Conservation (phyloP, 23 tunicate genomes). For the Ciona savignyi region DNA sequence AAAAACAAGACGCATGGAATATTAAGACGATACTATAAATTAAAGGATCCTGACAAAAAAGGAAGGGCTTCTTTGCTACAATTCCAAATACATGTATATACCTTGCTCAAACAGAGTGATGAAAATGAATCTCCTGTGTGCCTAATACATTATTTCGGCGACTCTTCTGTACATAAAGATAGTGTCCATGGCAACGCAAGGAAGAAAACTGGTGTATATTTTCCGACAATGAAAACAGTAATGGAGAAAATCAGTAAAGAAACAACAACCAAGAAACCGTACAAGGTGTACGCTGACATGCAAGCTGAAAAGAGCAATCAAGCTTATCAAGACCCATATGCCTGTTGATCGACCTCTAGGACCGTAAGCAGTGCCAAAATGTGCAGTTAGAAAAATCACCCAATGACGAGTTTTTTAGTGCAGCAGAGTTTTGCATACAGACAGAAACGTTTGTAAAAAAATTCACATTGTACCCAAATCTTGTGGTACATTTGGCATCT, state of each 20-base stretch:
- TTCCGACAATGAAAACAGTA: constrained; percentile 12
- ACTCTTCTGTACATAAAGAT: not conserved
- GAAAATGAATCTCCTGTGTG: no score
- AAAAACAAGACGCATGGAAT: no score
- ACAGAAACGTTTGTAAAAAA: not conserved
- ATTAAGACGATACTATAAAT: no score
- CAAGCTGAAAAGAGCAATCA: not conserved
- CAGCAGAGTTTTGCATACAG: not conserved
- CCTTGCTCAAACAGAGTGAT: no score
- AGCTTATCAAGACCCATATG: constrained; percentile 1
- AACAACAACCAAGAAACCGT: constrained; percentile 2
- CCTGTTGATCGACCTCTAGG: constrained; percentile 11
- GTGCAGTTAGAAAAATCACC: not conserved
- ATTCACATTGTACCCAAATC: constrained; percentile 6
- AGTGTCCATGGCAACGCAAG: constrained; percentile 8
- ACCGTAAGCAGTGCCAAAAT: constrained; percentile 13
- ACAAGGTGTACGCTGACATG: constrained; percentile 1
- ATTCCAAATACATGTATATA: no score
- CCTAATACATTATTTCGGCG: no score
- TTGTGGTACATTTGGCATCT: constrained; percentile 8
- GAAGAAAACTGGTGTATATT: constrained; percentile 15
- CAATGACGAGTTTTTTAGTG: not conserved
- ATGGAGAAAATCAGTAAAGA: not conserved
- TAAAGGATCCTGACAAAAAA: no score
- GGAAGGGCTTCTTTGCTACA: no score